Evolutionary conservation across 2,888 invertebrate species (phyloP).

Genomic region (Tenthredo mesomela): DNA sequence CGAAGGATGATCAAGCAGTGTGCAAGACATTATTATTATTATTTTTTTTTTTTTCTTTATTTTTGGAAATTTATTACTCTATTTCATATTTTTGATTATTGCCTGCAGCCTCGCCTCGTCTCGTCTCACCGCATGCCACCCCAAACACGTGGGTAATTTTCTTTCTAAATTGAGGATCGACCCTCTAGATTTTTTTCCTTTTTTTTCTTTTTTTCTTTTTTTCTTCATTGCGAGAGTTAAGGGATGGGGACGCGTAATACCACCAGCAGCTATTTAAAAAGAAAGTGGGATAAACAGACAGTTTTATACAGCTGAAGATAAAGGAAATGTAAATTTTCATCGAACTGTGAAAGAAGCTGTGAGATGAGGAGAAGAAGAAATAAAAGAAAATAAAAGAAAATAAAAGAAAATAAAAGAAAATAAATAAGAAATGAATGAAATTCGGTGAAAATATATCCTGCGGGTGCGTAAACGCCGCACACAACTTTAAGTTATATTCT

Average conservation of each 20-base stretch:
- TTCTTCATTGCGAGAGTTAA: no score
- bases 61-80: background rate
- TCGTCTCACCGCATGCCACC: no score
- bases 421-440: constrained; percentile 74
- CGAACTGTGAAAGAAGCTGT: constrained; percentile 73
- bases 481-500: background rate
- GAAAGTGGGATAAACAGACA: constrained; percentile 78
- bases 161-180: constrained; percentile 16
- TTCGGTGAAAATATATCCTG: constrained; percentile 62
- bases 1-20: no score
- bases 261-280: constrained; percentile 75
- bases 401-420: constrained; percentile 64
- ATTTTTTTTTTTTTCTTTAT: background rate
- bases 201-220: background rate
- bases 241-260: constrained; percentile 62
- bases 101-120: background rate
- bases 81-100: background rate
- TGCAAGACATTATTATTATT: no score
- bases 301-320: constrained; percentile 67
- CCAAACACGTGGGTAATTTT: background rate
- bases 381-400: constrained; percentile 72
- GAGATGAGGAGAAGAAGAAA: constrained; percentile 58
- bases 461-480: background rate
- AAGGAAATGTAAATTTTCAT: constrained; percentile 78
- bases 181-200: background rate